Evolutionary conservation across 2,797 vertebrate species (phyloP), one percentile per base, ranked within the genome.

Genomic region (Epinephelus coioides): DNA sequence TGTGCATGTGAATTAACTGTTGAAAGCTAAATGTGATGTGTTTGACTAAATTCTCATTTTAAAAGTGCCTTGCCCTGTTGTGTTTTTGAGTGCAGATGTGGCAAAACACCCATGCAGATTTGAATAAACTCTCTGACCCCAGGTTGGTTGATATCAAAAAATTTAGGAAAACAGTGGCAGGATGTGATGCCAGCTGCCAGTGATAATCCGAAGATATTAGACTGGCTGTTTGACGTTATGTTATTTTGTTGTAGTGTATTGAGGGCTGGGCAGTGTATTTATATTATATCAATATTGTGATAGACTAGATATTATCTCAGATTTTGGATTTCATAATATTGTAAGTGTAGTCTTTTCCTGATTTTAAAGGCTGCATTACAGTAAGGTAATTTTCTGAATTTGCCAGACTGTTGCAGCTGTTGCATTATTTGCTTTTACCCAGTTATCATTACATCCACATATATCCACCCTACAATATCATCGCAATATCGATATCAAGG

Each of bases 81-180:
- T 78, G 40, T 78, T 76, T 79, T 54, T 65, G 68, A 73, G 57
- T 73, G 56, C 66, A 82, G 67, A 86, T 78, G 70, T 75, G 76
- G 17, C 57, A 55, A 46, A 81, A 76, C 63, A 73, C 77, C 71
- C 56, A 76, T 23, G 14, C 76, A 65, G 56, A 80, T 83, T 67
- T 68, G 17, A 79, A 30, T 85, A 73, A 83, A 79, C 47, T 73
- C 46, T 51, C 40, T 78, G 54, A 51, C 73, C 57, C 47, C 30
- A 44, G 49, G 64, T 65, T 76, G 51, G 73, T 79, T 44, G 57
- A 59, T 87, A 88, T 88, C 62, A 61, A 79, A 83, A 64, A 23
- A 84, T 82, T 87, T 71, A 79, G 73, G 40, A 66, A 57, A 80
- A 78, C 60, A 30, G 43, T 5, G 23, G 50, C 57, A 73, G 73